phyloP scores from a whole-genome alignment of 2,888 invertebrate species.

The Pecten maximus region DNA sequence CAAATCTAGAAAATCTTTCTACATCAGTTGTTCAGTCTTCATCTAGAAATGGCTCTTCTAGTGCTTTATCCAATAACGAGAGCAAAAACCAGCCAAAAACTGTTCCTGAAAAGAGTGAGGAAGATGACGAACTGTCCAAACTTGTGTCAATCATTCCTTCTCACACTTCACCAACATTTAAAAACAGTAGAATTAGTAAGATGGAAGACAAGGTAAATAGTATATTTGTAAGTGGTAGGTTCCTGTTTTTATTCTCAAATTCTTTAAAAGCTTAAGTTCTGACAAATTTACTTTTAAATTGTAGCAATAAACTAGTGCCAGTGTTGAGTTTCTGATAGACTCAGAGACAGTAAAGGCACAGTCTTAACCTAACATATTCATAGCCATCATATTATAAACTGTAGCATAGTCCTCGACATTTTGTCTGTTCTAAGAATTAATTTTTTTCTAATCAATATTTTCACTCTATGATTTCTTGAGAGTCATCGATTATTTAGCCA shows the following conservation, averaged over 20 bases:
- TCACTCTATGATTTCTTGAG: background rate
- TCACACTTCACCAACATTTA: slow-evolving; percentile 47
- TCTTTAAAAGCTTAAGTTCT: too few species aligned
- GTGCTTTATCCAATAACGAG: slow-evolving; percentile 26
- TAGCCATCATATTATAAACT: too few species aligned
- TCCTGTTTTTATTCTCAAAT: background rate
- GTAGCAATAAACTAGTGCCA: too few species aligned
- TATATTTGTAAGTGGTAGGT: background rate
- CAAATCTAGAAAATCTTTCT: slow-evolving; percentile 5
- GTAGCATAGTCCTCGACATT: too few species aligned
- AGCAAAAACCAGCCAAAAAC: slow-evolving; percentile 11
- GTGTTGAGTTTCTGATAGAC: too few species aligned
- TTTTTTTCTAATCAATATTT: too few species aligned
- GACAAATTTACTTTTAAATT: too few species aligned
- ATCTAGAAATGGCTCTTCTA: slow-evolving; percentile 36
- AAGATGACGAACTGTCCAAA: slow-evolving; percentile 47
- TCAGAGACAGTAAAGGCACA: too few species aligned
- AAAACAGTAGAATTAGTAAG: slow-evolving; percentile 42
- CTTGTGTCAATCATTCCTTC: slow-evolving; percentile 45
- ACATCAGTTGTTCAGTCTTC: slow-evolving; percentile 33
- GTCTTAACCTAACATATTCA: too few species aligned
- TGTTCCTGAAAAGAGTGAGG: background rate
- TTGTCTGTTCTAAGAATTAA: too few species aligned
- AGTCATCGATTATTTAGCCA: background rate
- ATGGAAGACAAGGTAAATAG: slow-evolving; percentile 76